Evolutionary conservation across 2,888 invertebrate genomes (phyloP).

Genomic region (Carpatolechia fugitivella): DNA sequence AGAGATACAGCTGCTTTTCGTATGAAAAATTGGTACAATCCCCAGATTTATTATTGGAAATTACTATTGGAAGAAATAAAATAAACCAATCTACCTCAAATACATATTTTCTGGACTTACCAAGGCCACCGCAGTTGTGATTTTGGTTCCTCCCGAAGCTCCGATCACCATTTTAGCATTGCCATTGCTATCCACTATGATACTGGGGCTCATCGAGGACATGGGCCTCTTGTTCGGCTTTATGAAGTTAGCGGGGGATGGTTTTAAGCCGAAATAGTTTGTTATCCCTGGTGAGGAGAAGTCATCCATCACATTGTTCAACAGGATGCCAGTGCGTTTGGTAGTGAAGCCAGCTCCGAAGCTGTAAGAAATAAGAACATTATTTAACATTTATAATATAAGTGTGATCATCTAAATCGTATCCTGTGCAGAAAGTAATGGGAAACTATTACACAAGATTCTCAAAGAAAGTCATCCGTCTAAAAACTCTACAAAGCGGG

Average conservation of each 20-base stretch:
- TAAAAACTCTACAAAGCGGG: too few relatives aligned
- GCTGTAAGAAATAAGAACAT: conserved; percentile 65
- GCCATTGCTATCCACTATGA: conserved; percentile 83
- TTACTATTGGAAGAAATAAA: too few relatives aligned
- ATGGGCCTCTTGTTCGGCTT: conserved; percentile 88
- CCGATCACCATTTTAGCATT: conserved; percentile 87
- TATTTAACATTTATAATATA: too few relatives aligned
- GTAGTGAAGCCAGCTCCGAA: conserved; percentile 91
- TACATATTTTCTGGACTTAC: conserved; percentile 56
- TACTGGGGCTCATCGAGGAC: conserved; percentile 92
- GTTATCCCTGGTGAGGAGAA: conserved; percentile 89
- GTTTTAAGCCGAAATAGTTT: conserved; percentile 85
- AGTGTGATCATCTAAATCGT: too few relatives aligned
- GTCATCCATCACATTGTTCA: conserved; percentile 98
- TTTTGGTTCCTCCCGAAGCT: conserved; percentile 91
- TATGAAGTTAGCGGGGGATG: conserved; percentile 90
- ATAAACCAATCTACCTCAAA: too few relatives aligned
- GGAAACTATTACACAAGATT: too few relatives aligned
- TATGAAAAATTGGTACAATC: too few relatives aligned
- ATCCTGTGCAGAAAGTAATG: too few relatives aligned
- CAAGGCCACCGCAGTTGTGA: conserved; percentile 85
- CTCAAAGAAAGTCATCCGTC: too few relatives aligned
- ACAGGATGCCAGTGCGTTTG: conserved; percentile 90
- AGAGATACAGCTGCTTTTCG: too few relatives aligned
- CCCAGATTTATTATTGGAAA: too few relatives aligned